Conservation (phyloP, 1,140 invertebrate genomes). For the Drosophila bifasciata region DNA sequence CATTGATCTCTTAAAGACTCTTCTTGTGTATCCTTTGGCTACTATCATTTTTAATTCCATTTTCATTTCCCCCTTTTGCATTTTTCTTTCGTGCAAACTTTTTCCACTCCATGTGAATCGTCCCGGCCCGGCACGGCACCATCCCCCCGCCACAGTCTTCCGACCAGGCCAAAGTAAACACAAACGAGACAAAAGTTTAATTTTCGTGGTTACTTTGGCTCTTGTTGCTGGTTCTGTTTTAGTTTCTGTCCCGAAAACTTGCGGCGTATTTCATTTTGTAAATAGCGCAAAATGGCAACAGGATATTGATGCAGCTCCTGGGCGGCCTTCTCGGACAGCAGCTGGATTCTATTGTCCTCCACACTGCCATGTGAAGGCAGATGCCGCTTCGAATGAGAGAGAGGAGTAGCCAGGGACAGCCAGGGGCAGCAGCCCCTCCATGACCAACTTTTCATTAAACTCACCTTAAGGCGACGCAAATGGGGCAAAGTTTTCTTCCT, state of each 20-base stretch:
- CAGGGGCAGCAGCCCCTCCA: constrained; percentile 5
- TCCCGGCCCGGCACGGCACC: neutral
- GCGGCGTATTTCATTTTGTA: constrained; percentile 72
- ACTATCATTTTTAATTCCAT: no score
- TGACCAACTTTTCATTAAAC: constrained; percentile 66
- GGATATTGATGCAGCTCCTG: constrained; percentile 65
- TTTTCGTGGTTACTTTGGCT: constrained; percentile 69
- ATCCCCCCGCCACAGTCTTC: neutral
- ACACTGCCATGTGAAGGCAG: constrained; percentile 35
- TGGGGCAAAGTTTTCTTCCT: constrained; percentile 58
- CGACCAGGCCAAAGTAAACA: constrained; percentile 29
- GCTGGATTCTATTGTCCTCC: constrained; percentile 64
- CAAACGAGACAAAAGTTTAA: constrained; percentile 69
- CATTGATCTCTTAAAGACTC: no score
- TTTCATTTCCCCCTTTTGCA: no score
- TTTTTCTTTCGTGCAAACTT: neutral
- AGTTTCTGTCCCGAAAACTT: constrained; percentile 48
- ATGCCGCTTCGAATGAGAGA: no score
- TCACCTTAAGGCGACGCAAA: constrained; percentile 66
- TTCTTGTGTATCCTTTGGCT: no score
- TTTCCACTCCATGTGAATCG: neutral
- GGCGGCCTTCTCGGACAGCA: constrained; percentile 28
- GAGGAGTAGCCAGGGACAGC: no score
- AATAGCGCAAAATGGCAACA: constrained; percentile 71
- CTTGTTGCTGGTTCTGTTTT: constrained; percentile 12